Base-by-base conservation (phyloP, 2,888 invertebrate species). In the Sicus ferrugineus region DNA sequence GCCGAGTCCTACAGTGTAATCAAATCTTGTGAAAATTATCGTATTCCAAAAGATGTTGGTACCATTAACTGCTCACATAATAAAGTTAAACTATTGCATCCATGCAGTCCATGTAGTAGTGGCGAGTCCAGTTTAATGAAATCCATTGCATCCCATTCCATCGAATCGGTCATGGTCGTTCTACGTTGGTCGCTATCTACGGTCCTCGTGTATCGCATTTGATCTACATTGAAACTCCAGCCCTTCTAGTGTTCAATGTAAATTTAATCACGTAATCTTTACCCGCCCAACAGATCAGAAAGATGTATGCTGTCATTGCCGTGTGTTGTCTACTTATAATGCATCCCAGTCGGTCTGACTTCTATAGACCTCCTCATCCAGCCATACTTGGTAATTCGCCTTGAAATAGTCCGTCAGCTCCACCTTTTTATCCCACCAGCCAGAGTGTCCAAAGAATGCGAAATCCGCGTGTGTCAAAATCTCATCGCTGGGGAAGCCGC, bases 301-400 rank as follows among this genome's bases (percentile, higher is more conserved):
- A 42, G 3, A 42, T 9, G 6, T 42, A 3, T 16, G 11, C n/a
- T 42, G n/a, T 42, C 3, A 54, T 9, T 50, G 23, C 38, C 1
- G n/a, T 56, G 31, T 28, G 34, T 2, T 54, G 21, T 9, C 3
- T 1, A 34, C 70, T 77, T 82, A 84, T 68, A 83, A 79, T 54
- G 82, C 82, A 82, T 93, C 93, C 94, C 94, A 94, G 84, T 93
- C 90, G 75, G 92, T 91, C 80, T 91, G 89, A 80, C 92, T 92
- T 81, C 93, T 92, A 85, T 94, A 97, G 26, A 99, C 98, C 88
- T 99, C 98, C 83, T 96, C 93, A 77, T 98, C 94, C 69, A 99
- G 87, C 99, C 99, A 99, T 21, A 92, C 84, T 81, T 96, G 93
- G 85, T 99, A 99, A 81, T 96, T 93, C 71, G 92, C 91, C 85